Base-by-base conservation (phyloP, 2,797 vertebrate species). In the Threskiornis aethiopicus region DNA sequence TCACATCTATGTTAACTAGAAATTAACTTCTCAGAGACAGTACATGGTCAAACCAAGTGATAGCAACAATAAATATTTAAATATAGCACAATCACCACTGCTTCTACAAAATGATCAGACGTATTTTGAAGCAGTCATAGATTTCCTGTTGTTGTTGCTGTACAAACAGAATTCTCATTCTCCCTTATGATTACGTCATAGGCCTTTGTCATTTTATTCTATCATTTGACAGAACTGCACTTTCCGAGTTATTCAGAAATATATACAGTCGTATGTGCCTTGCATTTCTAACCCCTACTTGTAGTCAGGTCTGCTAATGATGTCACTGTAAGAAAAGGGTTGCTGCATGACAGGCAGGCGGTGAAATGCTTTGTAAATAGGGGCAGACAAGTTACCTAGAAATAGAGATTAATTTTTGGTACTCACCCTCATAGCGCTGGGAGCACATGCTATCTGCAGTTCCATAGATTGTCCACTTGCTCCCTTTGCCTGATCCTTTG, bases 391-490 rank as follows among this genome's bases (percentile, higher is more conserved):
- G 19, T 31, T 57, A 33, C 11, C 33, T 62, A 52, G 67, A 83
- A 85, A 57, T 8, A 72, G 18, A 47, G 16, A 49, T 41, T 52
- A 46, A 54, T 83, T 87, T 78, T 91, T 44, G 54, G 18, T 57
- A 81, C 91, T 90, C 98, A 99, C 99, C 99, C 98, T 99, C 98
- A 89, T 98, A 99, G 10, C 96, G 98, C 73, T 98, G 98, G 26
- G 98, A 98, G 89, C 99, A 99, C 65, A 99, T 25, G 9, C 98
- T 98, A 2, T 97, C 95, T 31, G 44, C 59, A 7, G 98, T 99
- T 52, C 99, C 98, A 5, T 97, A 98, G 79, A 99, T 97, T 94
- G 96, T 99, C 99, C 99, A 99, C 87, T 96, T 98, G 93, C 99
- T 99, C 98, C 99, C 99, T 6, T 62, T 5, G 9, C 98, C 98